A percentile compares a stretch with the other conserved stretches of the same genome.
Evolutionary conservation across 2,888 invertebrate genomes (phyloP).

Genomic region (Ellobium chinense): DNA sequence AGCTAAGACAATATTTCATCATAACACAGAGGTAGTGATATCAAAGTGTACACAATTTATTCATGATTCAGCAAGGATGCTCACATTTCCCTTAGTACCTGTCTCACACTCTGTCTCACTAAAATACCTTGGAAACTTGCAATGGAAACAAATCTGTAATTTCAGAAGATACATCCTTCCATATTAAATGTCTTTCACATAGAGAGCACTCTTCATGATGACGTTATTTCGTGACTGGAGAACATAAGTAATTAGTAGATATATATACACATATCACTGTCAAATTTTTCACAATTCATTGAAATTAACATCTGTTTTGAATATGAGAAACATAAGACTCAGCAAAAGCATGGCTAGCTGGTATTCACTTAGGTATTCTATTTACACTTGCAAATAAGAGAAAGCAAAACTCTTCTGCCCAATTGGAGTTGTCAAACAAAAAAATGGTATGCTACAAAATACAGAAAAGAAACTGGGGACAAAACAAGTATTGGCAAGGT

Average conservation of each 20-base stretch:
- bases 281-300: slow-evolving; percentile 9
- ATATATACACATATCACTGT: slow-evolving; percentile 34
- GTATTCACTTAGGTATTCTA: neutral
- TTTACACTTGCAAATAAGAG: neutral
- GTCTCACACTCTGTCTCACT: slow-evolving; percentile 24
- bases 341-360: slow-evolving; percentile 9
- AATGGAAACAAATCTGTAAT: neutral
- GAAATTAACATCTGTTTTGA: slow-evolving; percentile 18
- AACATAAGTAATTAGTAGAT: slow-evolving; percentile 2
- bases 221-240: slow-evolving; percentile 6
- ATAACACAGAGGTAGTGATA: neutral
- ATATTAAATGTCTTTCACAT: neutral
- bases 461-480: neutral
- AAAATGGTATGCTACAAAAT: neutral
- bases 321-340: slow-evolving; percentile 13
- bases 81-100: slow-evolving; percentile 10
- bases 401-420: neutral
- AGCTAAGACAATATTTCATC: too few species aligned
- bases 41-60: slow-evolving; percentile 44
- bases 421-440: neutral
- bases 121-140: neutral
- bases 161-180: neutral
- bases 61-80: slow-evolving; percentile 31
- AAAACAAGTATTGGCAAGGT: too few species aligned
- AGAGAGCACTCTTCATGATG: slow-evolving; percentile 11